Conservation (phyloP, 1,140 invertebrate species). For the Pachypsylla venusta region DNA sequence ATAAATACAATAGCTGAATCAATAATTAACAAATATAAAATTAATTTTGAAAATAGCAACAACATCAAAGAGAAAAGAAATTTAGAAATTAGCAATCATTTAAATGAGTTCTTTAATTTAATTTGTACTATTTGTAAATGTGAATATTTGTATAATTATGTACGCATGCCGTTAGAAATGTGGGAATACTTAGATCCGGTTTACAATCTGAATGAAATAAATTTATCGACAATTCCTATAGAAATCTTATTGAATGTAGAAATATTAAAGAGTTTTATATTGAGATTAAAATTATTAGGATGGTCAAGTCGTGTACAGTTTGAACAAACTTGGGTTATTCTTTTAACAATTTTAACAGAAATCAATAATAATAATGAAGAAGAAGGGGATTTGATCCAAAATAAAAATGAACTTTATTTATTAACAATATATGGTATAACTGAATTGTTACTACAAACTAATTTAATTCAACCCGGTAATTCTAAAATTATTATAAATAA, state of each 20-base stretch:
- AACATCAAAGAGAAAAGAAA: not conserved
- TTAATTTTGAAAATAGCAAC: not conserved
- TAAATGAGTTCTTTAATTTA: not conserved
- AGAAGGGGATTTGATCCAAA: not conserved
- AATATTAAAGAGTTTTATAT: not conserved
- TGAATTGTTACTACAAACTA: not conserved
- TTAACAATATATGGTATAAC: not conserved
- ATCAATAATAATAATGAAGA: not conserved
- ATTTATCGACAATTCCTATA: not conserved
- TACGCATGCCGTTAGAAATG: not conserved
- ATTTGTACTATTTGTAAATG: not conserved
- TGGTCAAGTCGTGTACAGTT: not conserved
- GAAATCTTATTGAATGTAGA: not conserved
- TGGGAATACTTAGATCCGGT: not conserved
- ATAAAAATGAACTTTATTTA: not conserved
- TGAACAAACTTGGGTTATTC: slow-evolving; percentile 5
- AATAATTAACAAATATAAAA: not conserved
- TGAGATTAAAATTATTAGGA: slow-evolving; percentile 2
- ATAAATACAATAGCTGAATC: not conserved
- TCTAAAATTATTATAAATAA: not conserved
- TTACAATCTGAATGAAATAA: not conserved
- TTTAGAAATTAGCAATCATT: no score
- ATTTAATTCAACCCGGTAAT: not conserved
- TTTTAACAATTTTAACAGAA: not conserved
- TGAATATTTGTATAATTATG: not conserved